phyloP scores from a whole-genome alignment of 2,113 vertebrate species.

The Romanogobio albipinnatus region DNA sequence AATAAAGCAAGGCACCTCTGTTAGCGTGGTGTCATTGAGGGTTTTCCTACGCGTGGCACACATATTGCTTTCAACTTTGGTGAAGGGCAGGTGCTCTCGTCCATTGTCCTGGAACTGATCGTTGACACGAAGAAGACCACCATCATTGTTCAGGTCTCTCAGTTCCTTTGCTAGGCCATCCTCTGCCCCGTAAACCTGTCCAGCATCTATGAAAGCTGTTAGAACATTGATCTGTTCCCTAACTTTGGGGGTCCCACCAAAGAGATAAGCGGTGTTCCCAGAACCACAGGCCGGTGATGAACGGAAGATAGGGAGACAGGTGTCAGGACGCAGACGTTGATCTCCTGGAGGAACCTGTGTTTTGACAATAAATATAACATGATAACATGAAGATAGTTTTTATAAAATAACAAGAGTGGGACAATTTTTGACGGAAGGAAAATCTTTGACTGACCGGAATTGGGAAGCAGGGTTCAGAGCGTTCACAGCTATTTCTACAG shows the following conservation, averaged over 20 bases:
- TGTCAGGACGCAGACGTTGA: slow-evolving; percentile 65
- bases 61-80: slow-evolving; percentile 47
- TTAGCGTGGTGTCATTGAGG: slow-evolving; percentile 64
- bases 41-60: slow-evolving; percentile 67
- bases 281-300: slow-evolving; percentile 76
- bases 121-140: slow-evolving; percentile 72
- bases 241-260: slow-evolving; percentile 63
- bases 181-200: slow-evolving; percentile 75
- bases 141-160: slow-evolving; percentile 63
- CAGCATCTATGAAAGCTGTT: slow-evolving; percentile 74
- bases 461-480: slow-evolving; percentile 84
- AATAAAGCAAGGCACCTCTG: slow-evolving; percentile 75
- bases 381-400: neutral
- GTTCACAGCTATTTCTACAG: slow-evolving; percentile 81
- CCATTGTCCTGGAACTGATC: slow-evolving; percentile 66
- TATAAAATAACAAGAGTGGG: neutral
- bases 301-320: slow-evolving; percentile 83
- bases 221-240: slow-evolving; percentile 77
- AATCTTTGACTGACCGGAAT: slow-evolving; percentile 75
- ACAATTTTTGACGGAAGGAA: neutral
- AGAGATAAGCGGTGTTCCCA: slow-evolving; percentile 66
- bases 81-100: slow-evolving; percentile 75
- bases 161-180: slow-evolving; percentile 64
- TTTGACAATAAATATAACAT: neutral
- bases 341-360: slow-evolving; percentile 83